Percentiles rank a stretch among this genome's conserved stretches.
phyloP scores from a whole-genome alignment of 1,140 invertebrate species.

The Andricus grossulariae region DNA sequence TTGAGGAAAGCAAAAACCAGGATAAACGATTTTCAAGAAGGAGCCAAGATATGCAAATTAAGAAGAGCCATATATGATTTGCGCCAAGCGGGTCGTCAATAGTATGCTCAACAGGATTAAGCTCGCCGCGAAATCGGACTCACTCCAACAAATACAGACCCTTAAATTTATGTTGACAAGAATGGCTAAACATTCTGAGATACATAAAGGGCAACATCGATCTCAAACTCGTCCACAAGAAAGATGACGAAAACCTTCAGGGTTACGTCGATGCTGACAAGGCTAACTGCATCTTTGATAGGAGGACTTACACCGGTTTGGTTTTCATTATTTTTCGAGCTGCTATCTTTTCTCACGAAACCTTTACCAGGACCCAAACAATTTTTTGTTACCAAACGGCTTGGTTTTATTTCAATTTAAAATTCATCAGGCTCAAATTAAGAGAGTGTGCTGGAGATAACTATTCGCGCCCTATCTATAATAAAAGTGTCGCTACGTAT shows the following conservation, averaged over 20 bases:
- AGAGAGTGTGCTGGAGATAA: not conserved
- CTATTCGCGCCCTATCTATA: too few relatives aligned
- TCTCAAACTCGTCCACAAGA: slow-evolving; percentile 40
- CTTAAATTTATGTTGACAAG: too few relatives aligned
- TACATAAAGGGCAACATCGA: slow-evolving; percentile 71
- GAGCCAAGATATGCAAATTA: too few relatives aligned
- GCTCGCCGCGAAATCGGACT: too few relatives aligned
- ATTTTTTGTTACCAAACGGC: not conserved
- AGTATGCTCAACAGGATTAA: too few relatives aligned
- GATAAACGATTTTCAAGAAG: too few relatives aligned
- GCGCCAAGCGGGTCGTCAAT: too few relatives aligned
- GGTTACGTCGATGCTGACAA: slow-evolving; percentile 52
- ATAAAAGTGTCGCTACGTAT: too few relatives aligned
- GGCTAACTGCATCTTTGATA: slow-evolving; percentile 46
- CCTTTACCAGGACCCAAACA: not conserved
- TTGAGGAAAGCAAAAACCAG: too few relatives aligned
- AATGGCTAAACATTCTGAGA: slow-evolving; percentile 53
- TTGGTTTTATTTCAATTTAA: not conserved
- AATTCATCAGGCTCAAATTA: not conserved
- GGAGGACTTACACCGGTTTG: slow-evolving; percentile 41
- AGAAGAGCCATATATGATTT: too few relatives aligned
- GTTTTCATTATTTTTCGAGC: not conserved
- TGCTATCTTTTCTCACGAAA: not conserved
- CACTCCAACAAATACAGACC: too few relatives aligned
- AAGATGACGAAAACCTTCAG: slow-evolving; percentile 31